Percentiles rank a stretch among this genome's conserved stretches.
Conservation (phyloP, 1,140 invertebrate species). For the Heliconius eleuchia region DNA sequence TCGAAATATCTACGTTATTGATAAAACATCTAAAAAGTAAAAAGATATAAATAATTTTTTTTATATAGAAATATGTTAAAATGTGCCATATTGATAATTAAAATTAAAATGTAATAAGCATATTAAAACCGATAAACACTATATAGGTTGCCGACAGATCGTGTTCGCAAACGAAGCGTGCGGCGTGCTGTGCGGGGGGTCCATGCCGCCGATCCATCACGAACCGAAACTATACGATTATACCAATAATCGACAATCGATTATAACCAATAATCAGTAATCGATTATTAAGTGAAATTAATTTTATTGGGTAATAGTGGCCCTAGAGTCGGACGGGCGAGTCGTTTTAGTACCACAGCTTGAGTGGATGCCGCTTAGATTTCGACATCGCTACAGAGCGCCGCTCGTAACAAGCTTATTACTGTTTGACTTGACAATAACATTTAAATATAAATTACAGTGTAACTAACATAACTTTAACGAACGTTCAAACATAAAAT, state of each 20-base stretch:
- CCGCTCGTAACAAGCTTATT: conserved; percentile 24
- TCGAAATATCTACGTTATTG: background rate
- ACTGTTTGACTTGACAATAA: conserved; percentile 13
- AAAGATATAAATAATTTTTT: background rate
- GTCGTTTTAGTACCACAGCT: conserved; percentile 37
- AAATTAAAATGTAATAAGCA: conserved; percentile 33
- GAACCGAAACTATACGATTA: conserved; percentile 67
- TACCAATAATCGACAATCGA: conserved; percentile 75
- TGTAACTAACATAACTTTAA: background rate
- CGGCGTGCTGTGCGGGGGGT: conserved; percentile 60
- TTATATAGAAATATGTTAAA: background rate
- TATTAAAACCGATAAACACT: conserved; percentile 32
- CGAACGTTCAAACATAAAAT: background rate
- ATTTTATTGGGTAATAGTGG: conserved; percentile 69
- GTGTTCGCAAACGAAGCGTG: conserved; percentile 55
- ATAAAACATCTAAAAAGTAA: background rate
- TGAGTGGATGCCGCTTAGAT: conserved; percentile 18
- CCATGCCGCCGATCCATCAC: conserved; percentile 62
- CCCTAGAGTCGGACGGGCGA: conserved; percentile 37
- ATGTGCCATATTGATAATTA: conserved; percentile 34
- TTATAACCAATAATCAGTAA: conserved; percentile 77
- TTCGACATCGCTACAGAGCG: conserved; percentile 23
- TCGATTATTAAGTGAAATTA: conserved; percentile 74
- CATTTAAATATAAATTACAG: background rate
- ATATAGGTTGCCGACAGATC: conserved; percentile 48